Evolutionary conservation across 1,140 invertebrate genomes (phyloP).

Genomic region (Archegozetes longisetosus): DNA sequence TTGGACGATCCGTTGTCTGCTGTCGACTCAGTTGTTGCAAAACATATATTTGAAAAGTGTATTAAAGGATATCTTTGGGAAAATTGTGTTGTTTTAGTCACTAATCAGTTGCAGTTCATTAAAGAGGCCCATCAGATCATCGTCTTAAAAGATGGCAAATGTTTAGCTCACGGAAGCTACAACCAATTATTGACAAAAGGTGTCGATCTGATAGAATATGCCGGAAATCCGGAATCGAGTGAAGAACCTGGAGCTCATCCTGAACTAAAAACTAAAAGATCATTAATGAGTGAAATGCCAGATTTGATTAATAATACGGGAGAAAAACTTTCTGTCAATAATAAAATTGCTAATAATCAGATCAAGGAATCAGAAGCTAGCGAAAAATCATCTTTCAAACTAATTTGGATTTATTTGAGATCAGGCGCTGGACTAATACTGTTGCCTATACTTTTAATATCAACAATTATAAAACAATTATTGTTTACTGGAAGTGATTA

Average conservation of each 20-base stretch:
- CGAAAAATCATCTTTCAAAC: neutral
- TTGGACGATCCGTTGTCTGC: conserved; percentile 25
- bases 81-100: conserved; percentile 50
- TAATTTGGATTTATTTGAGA: conserved; percentile 21
- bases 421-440: conserved; percentile 17
- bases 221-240: neutral
- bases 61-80: conserved; percentile 35
- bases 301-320: neutral
- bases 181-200: conserved; percentile 6
- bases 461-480: conserved; percentile 21
- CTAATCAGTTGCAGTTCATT: conserved; percentile 43
- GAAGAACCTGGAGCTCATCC: neutral
- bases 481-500: conserved; percentile 23
- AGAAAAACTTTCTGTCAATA: neutral
- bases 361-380: neutral
- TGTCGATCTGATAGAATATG: conserved; percentile 11
- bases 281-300: neutral
- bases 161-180: neutral
- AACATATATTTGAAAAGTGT: conserved; percentile 30
- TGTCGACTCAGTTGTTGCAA: conserved; percentile 34
- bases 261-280: neutral
- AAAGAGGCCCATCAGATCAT: conserved; percentile 41
- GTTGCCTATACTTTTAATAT: conserved; percentile 14
- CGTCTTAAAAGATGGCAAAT: conserved; percentile 47
- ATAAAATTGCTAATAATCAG: neutral